Conservation (phyloP, 2,113 vertebrate genomes). For the Crotalus tigris region DNA sequence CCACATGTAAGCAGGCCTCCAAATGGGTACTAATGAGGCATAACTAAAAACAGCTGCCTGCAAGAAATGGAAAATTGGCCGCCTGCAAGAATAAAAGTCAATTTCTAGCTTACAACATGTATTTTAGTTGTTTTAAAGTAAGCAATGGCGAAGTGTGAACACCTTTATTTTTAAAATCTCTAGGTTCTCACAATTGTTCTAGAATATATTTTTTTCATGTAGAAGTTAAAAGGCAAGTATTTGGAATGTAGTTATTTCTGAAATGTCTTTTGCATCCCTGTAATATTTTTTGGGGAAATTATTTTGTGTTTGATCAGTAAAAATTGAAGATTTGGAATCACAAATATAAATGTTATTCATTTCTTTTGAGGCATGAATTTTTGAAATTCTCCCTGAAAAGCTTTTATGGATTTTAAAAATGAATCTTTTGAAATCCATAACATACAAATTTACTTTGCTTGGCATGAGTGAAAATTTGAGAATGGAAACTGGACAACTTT, state of each 20-base stretch:
- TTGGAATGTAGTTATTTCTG: not conserved
- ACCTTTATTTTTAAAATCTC: not conserved
- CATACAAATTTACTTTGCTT: not conserved
- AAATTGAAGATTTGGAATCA: not conserved
- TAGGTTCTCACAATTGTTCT: not conserved
- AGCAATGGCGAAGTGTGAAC: not conserved
- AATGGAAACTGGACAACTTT: not conserved
- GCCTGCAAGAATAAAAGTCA: not conserved
- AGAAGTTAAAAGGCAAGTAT: not conserved
- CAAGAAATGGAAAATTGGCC: not conserved
- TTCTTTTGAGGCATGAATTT: not conserved
- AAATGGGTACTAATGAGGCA: not conserved
- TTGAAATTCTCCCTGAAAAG: not conserved
- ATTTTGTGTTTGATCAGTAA: not conserved
- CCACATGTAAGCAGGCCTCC: not conserved
- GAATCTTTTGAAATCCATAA: not conserved
- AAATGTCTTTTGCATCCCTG: not conserved
- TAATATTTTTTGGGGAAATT: not conserved
- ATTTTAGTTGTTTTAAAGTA: not conserved
- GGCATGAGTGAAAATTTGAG: not conserved
- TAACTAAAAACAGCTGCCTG: not conserved
- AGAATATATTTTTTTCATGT: not conserved
- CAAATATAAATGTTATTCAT: not conserved
- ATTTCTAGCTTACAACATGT: not conserved
- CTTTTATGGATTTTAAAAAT: not conserved